Evolutionary conservation across 2,888 invertebrate species (phyloP), one percentile per base, ranked within the genome.

Genomic region (Cataglyphis altisquamis): DNA sequence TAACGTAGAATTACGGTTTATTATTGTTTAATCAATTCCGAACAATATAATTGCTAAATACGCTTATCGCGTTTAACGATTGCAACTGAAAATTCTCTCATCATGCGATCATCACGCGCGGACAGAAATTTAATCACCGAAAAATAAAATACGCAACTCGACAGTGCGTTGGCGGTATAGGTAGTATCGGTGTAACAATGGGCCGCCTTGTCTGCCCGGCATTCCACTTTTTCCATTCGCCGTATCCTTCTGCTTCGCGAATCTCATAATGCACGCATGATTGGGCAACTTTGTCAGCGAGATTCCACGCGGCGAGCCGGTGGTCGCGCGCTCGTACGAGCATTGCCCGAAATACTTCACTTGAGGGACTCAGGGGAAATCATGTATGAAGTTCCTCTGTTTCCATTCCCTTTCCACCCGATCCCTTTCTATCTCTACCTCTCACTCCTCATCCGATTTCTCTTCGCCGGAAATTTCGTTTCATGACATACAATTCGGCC

Each of bases 321-420:
- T 85, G 87, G 89, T 86, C 89, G 82, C 83, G 82, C 88, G 45
- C 57, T 63, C 77, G 41, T 90, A 90, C 90, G 91, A 89, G 88
- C 92, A 93, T 93, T 92, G 92, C 93, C 92, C 93, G 94, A 93
- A 94, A 93, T 93, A 92, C 93, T 93, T 94, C 91, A 93, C 93
- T 92, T 92, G 92, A 87, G 91, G 91, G 93, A 93, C 94, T 94
- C 94, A 89, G 73, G 94, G 94, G 94, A 94, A 94, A 94, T 94
- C 94, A 94, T 94, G 93, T 94, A 94, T 94, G 92, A 94, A 94
- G 92, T 93, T 93, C 91, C 91, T 91, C 91, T 89, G 89, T 91
- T 91, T 91, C 91, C 88, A 86, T 88, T 85, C 88, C 88, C 86
- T 82, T 84, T 52, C 66, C 84, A 75, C 82, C 60, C 88, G 88